A percentile compares a stretch with the other conserved stretches of the same genome.
Evolutionary conservation across 2,797 vertebrate species (phyloP).

Genomic region (Etheostoma perlongum): DNA sequence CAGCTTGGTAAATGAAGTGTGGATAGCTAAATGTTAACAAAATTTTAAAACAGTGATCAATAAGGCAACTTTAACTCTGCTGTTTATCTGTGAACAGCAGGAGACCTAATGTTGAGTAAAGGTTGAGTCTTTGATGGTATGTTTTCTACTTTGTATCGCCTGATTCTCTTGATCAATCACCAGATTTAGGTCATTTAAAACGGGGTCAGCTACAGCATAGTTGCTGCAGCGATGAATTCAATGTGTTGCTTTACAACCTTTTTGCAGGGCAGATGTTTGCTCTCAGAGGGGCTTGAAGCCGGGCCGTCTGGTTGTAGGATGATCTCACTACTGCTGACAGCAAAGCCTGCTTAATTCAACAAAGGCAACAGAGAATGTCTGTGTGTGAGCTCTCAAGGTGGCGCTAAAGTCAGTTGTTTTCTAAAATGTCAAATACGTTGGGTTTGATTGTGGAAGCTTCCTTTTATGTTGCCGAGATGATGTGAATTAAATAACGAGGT

Average conservation of each 20-base stretch:
- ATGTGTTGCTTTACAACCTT: slow-evolving; percentile 59
- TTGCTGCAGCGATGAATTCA: slow-evolving; percentile 58
- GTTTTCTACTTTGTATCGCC: slow-evolving; percentile 7
- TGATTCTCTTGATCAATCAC: slow-evolving; percentile 29
- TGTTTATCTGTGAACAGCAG: background rate
- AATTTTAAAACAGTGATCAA: background rate
- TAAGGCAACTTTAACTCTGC: background rate
- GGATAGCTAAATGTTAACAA: background rate
- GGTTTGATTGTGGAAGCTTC: slow-evolving; percentile 6
- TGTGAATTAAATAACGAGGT: slow-evolving; percentile 19
- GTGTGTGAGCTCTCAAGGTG: slow-evolving; percentile 44
- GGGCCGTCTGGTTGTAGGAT: slow-evolving; percentile 65
- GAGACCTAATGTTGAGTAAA: background rate
- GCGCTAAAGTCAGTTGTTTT: slow-evolving; percentile 14
- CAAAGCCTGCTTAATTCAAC: slow-evolving; percentile 71
- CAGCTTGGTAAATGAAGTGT: slow-evolving; percentile 33
- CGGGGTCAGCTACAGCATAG: slow-evolving; percentile 66
- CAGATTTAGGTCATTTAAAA: slow-evolving; percentile 69
- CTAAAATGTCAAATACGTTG: slow-evolving; percentile 12
- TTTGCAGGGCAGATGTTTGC: slow-evolving; percentile 69
- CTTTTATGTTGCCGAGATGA: slow-evolving; percentile 2
- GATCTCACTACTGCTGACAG: slow-evolving; percentile 70
- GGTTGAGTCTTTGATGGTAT: background rate
- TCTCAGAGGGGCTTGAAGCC: slow-evolving; percentile 60
- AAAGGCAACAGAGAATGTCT: slow-evolving; percentile 53